phyloP scores from a whole-genome alignment of 2,888 invertebrate species.

The Euzetes globulus region DNA sequence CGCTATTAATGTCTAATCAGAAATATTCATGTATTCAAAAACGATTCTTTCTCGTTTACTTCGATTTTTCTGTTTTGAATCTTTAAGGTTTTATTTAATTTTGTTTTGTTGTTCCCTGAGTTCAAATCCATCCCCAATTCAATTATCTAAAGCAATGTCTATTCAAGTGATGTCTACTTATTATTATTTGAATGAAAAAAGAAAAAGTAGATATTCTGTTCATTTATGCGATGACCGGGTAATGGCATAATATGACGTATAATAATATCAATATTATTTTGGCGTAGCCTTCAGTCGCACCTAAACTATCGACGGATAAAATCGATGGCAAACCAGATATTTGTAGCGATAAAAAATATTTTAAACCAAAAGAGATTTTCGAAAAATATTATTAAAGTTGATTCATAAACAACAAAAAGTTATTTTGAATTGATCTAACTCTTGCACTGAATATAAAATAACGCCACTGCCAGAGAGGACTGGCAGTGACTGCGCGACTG shows the following conservation, averaged over 20 bases:
- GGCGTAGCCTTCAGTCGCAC: slow-evolving; percentile 8
- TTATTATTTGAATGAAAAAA: too few species aligned
- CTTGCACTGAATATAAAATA: not conserved
- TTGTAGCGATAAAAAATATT: not conserved
- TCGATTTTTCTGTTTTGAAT: too few species aligned
- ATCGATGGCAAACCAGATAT: not conserved
- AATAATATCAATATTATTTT: too few species aligned
- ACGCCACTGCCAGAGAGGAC: not conserved
- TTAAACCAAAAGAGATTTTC: not conserved
- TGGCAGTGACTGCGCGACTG: not conserved
- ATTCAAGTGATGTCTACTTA: too few species aligned
- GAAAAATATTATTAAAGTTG: not conserved
- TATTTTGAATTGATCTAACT: not conserved
- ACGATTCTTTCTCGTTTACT: too few species aligned
- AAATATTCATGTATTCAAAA: too few species aligned
- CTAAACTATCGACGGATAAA: not conserved
- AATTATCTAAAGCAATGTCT: not conserved
- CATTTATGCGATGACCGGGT: not conserved
- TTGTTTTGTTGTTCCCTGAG: too few species aligned
- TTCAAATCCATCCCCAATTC: not conserved
- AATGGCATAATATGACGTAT: not conserved
- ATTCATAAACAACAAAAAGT: not conserved
- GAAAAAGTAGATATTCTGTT: too few species aligned
- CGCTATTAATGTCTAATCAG: not conserved
- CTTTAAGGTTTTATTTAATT: too few species aligned